Evolutionary conservation across 2,888 invertebrate genomes (phyloP).

Genomic region (Drosophila anomelani): DNA sequence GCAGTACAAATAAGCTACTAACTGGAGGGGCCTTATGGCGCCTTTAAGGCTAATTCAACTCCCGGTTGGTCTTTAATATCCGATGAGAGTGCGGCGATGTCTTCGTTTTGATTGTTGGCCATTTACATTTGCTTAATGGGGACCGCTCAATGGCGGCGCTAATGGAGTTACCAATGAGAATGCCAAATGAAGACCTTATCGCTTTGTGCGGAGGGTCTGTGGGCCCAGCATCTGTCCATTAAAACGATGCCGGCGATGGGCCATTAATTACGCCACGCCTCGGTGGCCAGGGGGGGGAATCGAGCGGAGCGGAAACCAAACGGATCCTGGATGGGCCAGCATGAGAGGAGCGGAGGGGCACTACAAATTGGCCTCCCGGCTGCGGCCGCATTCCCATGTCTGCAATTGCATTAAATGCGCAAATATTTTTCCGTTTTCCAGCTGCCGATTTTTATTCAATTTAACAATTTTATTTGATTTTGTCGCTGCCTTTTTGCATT

Average conservation of each 20-base stretch:
- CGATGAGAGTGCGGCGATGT: background rate
- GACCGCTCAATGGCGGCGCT: slow-evolving; percentile 48
- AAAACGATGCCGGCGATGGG: slow-evolving; percentile 52
- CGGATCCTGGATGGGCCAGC: slow-evolving; percentile 11
- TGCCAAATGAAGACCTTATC: slow-evolving; percentile 54
- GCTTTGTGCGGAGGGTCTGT: slow-evolving; percentile 23
- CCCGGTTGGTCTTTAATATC: slow-evolving; percentile 25
- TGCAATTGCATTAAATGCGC: slow-evolving; percentile 74
- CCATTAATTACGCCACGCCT: slow-evolving; percentile 67
- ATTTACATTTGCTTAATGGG: slow-evolving; percentile 56
- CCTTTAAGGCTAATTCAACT: slow-evolving; percentile 17
- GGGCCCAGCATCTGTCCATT: slow-evolving; percentile 56
- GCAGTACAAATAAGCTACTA: background rate
- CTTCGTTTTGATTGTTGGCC: slow-evolving; percentile 42
- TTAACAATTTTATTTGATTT: slow-evolving; percentile 80
- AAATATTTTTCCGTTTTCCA: slow-evolving; percentile 75
- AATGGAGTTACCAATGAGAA: slow-evolving; percentile 55
- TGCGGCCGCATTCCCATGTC: slow-evolving; percentile 35
- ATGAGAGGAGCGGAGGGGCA: slow-evolving; percentile 10
- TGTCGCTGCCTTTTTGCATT: slow-evolving; percentile 36
- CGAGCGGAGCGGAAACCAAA: background rate
- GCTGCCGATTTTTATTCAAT: slow-evolving; percentile 77
- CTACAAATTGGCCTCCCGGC: slow-evolving; percentile 54
- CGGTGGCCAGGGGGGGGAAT: slow-evolving; percentile 14
- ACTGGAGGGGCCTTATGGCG: too few relatives aligned